Percentiles rank a stretch among this genome's conserved stretches.
These are phyloP conservation scores for Eospalax fontanierii DNA, from an alignment of 2,797 vertebrate genomes.

Conservation along the genomic window DNA sequence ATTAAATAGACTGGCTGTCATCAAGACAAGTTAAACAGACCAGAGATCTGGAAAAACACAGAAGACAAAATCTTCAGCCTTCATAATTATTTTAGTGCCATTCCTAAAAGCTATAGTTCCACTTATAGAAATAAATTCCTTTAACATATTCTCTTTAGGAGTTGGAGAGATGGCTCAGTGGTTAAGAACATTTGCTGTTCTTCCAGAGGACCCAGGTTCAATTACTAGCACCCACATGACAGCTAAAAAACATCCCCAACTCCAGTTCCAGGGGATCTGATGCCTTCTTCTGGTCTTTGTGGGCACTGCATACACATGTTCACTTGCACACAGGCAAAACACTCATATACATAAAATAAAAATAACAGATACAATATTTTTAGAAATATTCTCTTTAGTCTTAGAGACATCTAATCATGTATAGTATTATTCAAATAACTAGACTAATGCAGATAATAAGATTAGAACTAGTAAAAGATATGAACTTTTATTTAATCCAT, in stretches of 20 bases:
- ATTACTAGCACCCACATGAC: too few relatives aligned
- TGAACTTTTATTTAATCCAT: slow-evolving; percentile 18
- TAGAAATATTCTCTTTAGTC: background rate
- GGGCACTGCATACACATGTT: too few relatives aligned
- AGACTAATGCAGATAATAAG: background rate
- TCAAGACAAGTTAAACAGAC: slow-evolving; percentile 26
- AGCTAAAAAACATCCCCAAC: too few relatives aligned
- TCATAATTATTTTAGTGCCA: background rate
- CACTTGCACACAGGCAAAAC: too few relatives aligned
- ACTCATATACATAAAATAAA: too few relatives aligned
- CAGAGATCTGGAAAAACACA: slow-evolving; percentile 35
- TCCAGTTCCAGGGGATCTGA: too few relatives aligned
- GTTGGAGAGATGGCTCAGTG: too few relatives aligned
- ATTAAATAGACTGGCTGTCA: slow-evolving; percentile 53
- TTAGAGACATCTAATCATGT: background rate
- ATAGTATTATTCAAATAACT: slow-evolving; percentile 29
- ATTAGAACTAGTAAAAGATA: slow-evolving; percentile 40
- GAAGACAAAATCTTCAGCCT: slow-evolving; percentile 33
- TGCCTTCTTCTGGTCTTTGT: too few relatives aligned
- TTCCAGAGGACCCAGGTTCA: too few relatives aligned
- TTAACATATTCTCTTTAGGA: background rate
- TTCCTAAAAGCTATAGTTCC: background rate
- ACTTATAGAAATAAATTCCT: background rate
- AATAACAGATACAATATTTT: too few relatives aligned
- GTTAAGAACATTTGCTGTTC: too few relatives aligned